Evolutionary conservation across 2,888 invertebrate genomes (phyloP), one percentile per base, ranked within the genome.

Genomic region (Lypha dubia): DNA sequence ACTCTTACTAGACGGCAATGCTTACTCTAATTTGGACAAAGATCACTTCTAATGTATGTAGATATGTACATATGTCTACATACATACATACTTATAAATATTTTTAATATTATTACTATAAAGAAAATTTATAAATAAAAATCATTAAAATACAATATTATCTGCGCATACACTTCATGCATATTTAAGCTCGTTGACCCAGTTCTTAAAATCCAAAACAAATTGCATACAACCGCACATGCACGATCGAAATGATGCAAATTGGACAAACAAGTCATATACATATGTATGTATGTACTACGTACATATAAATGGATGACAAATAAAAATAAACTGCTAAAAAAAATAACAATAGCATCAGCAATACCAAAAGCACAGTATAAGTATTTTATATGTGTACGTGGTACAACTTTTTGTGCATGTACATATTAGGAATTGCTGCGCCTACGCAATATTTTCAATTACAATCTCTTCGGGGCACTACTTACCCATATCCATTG

Each of bases 401-500:
- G 5, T 5, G 5, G 24, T n/a, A n/a, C 35, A 22, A 24, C 1
- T 74, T 38, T 32, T 63, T 63, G 46, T 56, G 46, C n/a, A n/a
- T n/a, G n/a, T 20, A 73, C 73, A 71, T 70, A 46, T 82, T 70
- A 71, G 58, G 82, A 73, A 83, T 62, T 68, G 53, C 53, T 68
- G 60, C 74, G 68, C 77, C 82, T 60, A 83, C 67, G 56, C 41
- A 53, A 49, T 67, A 20, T 24, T 46, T 46, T 63, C 13, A 53
- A 53, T 73, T 44, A 49, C 11, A 22, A 15, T 62, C 51, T 38
- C 17, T 22, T 22, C 9, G 6, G 35, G 5, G 24, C 15, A 63
- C 20, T 20, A 81, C 84, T 74, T 79, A 60, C 63, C 75, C 51
- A 71, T 62, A 58, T 84, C 84, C 86, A 83, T 85, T n/a, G 68